Base-by-base conservation (phyloP, 2,797 vertebrate species). In the Lithobates sylvaticus region DNA sequence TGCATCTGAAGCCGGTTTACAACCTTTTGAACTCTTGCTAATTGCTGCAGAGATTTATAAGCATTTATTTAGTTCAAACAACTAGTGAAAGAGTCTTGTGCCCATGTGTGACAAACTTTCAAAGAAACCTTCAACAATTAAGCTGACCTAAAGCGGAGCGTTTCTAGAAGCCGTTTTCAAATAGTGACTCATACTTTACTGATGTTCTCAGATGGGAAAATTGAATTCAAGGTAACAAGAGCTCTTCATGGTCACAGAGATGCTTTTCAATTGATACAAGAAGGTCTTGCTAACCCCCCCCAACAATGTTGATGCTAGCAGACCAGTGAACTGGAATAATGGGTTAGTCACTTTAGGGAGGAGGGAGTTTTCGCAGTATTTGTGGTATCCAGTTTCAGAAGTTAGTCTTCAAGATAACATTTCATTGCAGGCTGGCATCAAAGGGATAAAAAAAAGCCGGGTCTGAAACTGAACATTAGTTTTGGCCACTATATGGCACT, bases 271-370 rank as follows among this genome's bases (percentile, higher is more conserved):
- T 54, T 18, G 50, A 54, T 54, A 54, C 50, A 54, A 54, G 50
- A 13, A 54, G 50, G 16, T 18, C 50, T 18, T 54, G 47, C 23
- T 18, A 34, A 58, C 23, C 21, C 47, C 32, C 47, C 15, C 74
- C 7, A 32, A 7, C 39, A 39, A 39, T 16, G 72, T 23, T 74
- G n/a, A 74, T 74, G 50, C 27, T 36, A 34, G 50, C 21, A 36
- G 75, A 61, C 32, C n/a, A 64, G 13, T 77, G 54, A 76, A 12
- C 27, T 34, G 47, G 74, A 76, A 77, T 12, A 21, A 36, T 61
- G 75, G 75, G 61, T 77, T 77, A 64, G 75, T 15, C 50, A 61
- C 39, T 50, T 58, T 77, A 13, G 75, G 58, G 54, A 64, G 58
- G 54, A 5, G 75, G 32, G 50, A 47, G 15, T 47, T 47, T 54